These are phyloP conservation scores for Leuciscus idus DNA, from an alignment of 2,113 vertebrate genomes.

Conservation along the genomic window DNA sequence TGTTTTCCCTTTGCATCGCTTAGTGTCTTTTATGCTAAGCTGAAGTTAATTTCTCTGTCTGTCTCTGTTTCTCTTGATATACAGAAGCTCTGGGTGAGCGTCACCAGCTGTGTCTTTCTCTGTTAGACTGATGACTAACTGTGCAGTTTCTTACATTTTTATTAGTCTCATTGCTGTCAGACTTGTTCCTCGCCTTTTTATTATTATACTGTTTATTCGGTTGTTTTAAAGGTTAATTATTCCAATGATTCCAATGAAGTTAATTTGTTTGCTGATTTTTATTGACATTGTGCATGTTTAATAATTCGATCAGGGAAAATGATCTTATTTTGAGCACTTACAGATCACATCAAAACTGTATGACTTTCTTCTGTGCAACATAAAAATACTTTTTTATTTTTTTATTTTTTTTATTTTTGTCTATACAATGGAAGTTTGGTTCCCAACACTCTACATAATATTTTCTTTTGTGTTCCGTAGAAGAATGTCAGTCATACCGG, in stretches of 20 bases:
- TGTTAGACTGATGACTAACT: not conserved
- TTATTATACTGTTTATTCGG: too few species aligned
- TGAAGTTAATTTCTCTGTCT: slow-evolving; percentile 20
- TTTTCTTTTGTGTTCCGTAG: not conserved
- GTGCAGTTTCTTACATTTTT: not conserved
- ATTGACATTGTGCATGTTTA: not conserved
- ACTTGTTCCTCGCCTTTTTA: not conserved
- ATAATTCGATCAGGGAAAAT: not conserved
- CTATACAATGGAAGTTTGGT: too few species aligned
- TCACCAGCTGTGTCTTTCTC: slow-evolving; percentile 27
- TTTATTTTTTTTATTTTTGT: too few species aligned
- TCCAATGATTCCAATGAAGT: not conserved
- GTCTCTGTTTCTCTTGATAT: not conserved
- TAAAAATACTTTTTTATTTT: too few species aligned
- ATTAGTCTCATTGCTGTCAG: not conserved
- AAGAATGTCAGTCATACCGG: not conserved
- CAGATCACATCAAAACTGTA: not conserved
- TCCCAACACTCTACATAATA: not conserved
- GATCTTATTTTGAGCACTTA: not conserved
- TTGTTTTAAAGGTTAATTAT: too few species aligned
- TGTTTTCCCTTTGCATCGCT: not conserved
- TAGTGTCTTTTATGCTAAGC: slow-evolving; percentile 19
- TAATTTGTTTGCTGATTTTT: not conserved
- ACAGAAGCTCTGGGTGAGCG: not conserved
- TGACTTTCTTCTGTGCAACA: too few species aligned